Conservation (phyloP, 2,888 invertebrate species). For the Sericinus montela region DNA sequence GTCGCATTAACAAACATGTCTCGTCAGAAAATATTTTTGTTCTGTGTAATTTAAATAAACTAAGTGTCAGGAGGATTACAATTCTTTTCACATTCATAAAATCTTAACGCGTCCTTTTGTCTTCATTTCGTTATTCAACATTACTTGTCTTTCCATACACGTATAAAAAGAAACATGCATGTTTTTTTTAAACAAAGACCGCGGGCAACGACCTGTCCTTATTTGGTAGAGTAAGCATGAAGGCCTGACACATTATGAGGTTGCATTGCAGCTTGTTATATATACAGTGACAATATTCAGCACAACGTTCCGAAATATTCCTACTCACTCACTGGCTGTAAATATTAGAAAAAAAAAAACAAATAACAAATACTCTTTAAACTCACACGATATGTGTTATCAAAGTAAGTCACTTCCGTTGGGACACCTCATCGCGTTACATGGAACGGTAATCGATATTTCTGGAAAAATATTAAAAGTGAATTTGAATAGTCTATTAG, state of each 20-base stretch:
- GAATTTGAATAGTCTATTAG: constrained; percentile 59
- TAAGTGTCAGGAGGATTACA: constrained; percentile 32
- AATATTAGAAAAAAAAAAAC: background rate
- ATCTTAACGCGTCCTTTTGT: constrained; percentile 38
- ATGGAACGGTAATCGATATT: constrained; percentile 35
- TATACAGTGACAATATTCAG: constrained; percentile 20
- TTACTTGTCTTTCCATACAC: constrained; percentile 56
- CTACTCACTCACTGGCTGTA: background rate
- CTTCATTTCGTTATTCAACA: constrained; percentile 48
- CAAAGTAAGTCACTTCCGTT: no score
- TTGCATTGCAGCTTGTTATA: constrained; percentile 23
- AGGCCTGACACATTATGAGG: constrained; percentile 31
- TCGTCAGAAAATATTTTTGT: constrained; percentile 10
- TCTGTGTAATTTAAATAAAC: constrained; percentile 23
- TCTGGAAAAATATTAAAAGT: constrained; percentile 46
- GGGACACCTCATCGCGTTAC: background rate
- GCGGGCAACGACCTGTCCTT: constrained; percentile 67
- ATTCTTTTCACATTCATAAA: constrained; percentile 38
- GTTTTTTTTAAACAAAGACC: constrained; percentile 69
- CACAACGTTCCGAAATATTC: constrained; percentile 5
- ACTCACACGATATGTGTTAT: no score
- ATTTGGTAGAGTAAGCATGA: constrained; percentile 58
- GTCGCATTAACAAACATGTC: constrained; percentile 11
- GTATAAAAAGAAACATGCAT: constrained; percentile 45
- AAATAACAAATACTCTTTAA: no score